A percentile compares a stretch with the other conserved stretches of the same genome.
Evolutionary conservation across 2,888 invertebrate genomes (phyloP).

Genomic region (Crocallis elinguaria): DNA sequence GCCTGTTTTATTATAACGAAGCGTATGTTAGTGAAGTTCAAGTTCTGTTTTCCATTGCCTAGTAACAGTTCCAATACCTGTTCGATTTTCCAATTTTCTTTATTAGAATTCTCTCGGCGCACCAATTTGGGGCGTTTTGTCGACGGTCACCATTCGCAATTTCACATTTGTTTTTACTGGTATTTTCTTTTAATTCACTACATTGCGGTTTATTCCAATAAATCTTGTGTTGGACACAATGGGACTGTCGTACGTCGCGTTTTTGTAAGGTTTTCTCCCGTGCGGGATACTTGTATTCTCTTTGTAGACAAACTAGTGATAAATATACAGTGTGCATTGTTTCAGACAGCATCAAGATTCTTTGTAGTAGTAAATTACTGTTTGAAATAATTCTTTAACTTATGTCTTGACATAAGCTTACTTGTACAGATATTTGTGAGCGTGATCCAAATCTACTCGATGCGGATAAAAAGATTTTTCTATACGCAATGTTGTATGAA

Average conservation of each 20-base stretch:
- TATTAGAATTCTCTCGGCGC: conserved; percentile 58
- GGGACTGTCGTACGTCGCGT: conserved; percentile 50
- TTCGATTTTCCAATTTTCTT: conserved; percentile 60
- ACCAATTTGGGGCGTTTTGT: conserved; percentile 56
- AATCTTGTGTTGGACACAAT: conserved; percentile 60
- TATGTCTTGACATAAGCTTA: too few species aligned
- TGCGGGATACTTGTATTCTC: conserved; percentile 27
- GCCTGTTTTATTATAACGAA: too few species aligned
- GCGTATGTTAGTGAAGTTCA: too few species aligned
- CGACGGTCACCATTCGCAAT: conserved; percentile 50
- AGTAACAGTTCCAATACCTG: conserved; percentile 44
- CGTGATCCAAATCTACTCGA: too few species aligned
- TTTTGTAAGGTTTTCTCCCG: conserved; percentile 50
- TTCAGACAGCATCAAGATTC: conserved; percentile 28
- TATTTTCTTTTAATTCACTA: conserved; percentile 59
- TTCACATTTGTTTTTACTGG: conserved; percentile 55
- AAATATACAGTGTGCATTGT: conserved; percentile 41
- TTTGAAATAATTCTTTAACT: background rate
- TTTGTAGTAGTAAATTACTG: background rate
- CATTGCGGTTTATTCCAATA: conserved; percentile 56
- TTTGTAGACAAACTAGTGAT: conserved; percentile 41
- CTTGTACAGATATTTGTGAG: too few species aligned
- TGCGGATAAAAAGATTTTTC: too few species aligned
- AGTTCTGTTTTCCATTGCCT: conserved; percentile 2
- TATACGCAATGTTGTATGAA: too few species aligned